These are phyloP conservation scores for Acanthiza pusilla DNA, from an alignment of 2,797 vertebrate species.

Conservation along the genomic window DNA sequence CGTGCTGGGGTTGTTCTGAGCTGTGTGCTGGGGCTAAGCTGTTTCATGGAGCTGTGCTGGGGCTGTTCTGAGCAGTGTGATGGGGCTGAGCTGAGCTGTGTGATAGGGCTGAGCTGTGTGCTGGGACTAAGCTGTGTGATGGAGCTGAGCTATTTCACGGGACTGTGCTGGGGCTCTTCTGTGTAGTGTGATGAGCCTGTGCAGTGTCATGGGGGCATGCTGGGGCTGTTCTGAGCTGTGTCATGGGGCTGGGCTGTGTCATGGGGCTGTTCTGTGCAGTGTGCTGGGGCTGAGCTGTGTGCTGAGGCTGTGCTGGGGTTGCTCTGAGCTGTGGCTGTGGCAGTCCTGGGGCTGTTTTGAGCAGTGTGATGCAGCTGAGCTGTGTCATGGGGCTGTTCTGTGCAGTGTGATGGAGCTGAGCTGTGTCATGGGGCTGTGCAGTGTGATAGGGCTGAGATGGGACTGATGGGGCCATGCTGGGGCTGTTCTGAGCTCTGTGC, in stretches of 20 bases:
- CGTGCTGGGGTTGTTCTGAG: not conserved
- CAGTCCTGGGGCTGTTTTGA: not conserved
- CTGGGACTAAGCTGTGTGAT: not conserved
- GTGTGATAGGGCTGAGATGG: not conserved
- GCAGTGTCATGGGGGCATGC: too few relatives aligned
- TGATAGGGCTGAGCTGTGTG: not conserved
- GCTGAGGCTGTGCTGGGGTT: not conserved
- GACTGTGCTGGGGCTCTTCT: not conserved
- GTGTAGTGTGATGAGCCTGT: rapidly evolving
- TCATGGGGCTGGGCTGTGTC: too few relatives aligned
- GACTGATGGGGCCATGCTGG: not conserved
- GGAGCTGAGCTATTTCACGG: not conserved
- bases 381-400: not conserved
- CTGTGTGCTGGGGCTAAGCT: not conserved
- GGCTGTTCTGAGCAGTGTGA: not conserved
- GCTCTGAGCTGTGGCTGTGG: rapidly evolving
- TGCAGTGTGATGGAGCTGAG: not conserved
- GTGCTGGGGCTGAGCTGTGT: not conserved
- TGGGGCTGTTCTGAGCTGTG: not conserved
- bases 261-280: not conserved
- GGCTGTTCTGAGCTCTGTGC: not conserved
- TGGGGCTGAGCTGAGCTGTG: not conserved
- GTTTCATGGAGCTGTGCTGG: too few relatives aligned
- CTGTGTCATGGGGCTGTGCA: too few relatives aligned
- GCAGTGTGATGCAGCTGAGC: not conserved